Conservation (phyloP, 2,113 vertebrate species). For the cattle (Bos taurus) region ARS-UCD2.0 NC_037338.1:85274001-85274500, state of each 20-base stretch:
- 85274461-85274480: not conserved
- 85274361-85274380: not conserved
- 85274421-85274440: not conserved
- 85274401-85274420: not conserved
- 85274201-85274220: not conserved
- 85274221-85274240: not conserved
- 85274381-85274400: not conserved
- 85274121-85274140: not conserved
- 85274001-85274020: not conserved
- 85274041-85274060: not conserved
- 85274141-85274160: not conserved
- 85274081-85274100: not conserved
- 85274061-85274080: not conserved
- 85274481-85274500: not conserved
- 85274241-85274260: not conserved
- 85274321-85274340: not conserved
- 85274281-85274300: not conserved
- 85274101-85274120: not conserved
- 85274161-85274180: not conserved
- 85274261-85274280: not conserved
- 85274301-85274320: not conserved
- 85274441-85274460: not conserved
- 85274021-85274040: not conserved
- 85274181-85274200: not conserved
- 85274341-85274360: not conserved